A percentile compares a stretch with the other conserved stretches of the same genome.
Evolutionary conservation across 2,888 invertebrate genomes (phyloP).

Genomic region (Cabera pusaria): DNA sequence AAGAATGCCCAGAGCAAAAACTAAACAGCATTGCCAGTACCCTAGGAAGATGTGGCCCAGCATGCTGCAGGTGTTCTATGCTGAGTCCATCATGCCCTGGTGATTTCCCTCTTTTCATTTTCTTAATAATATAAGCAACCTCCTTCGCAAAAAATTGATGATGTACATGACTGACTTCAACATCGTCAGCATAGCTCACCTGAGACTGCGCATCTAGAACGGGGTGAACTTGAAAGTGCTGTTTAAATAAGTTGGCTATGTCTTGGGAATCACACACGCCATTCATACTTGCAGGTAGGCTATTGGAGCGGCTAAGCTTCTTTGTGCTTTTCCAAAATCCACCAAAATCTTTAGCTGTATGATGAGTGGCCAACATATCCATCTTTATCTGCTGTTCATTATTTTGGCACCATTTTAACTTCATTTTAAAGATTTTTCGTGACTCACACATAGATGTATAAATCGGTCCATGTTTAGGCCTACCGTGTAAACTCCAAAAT

Average conservation of each 20-base stretch:
- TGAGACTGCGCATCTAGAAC: neutral
- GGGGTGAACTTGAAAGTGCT: neutral
- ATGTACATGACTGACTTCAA: too few species aligned
- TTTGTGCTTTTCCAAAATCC: neutral
- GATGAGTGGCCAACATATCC: neutral
- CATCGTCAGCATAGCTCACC: neutral
- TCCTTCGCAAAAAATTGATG: neutral
- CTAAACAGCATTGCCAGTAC: neutral
- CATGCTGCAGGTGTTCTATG: constrained; percentile 2
- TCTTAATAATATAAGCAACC: neutral
- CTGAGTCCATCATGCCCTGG: constrained; percentile 3
- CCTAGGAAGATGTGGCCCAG: neutral
- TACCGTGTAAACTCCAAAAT: neutral
- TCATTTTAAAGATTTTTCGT: neutral
- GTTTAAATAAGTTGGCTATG: neutral
- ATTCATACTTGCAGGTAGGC: neutral
- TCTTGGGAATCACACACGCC: neutral
- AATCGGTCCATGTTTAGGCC: neutral
- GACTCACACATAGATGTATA: neutral
- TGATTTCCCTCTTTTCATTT: constrained; percentile 2
- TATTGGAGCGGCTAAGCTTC: too few species aligned
- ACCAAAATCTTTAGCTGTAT: neutral
- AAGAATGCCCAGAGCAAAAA: neutral
- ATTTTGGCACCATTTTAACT: constrained; percentile 1
- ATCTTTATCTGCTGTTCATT: neutral